Evolutionary conservation across 2,888 invertebrate genomes (phyloP).

Genomic region (Alitta virens): DNA sequence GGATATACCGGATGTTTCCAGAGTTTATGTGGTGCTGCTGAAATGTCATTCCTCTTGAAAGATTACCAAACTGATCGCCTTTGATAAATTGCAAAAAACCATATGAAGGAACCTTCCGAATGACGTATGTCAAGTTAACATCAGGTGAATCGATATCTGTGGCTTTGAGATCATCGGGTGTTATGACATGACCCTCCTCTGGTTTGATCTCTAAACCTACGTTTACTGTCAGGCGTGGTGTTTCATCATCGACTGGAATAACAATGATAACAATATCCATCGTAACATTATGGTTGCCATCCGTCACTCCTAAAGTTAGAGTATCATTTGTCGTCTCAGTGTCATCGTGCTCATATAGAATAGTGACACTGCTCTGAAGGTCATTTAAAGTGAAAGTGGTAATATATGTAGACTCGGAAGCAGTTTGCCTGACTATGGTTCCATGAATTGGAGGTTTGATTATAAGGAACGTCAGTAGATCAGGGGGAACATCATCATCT

Average conservation of each 20-base stretch:
- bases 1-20: slow-evolving; percentile 44
- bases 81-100: slow-evolving; percentile 49
- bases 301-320: slow-evolving; percentile 49
- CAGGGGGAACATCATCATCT: slow-evolving; percentile 51
- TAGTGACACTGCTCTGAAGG: slow-evolving; percentile 44
- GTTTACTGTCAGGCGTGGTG: slow-evolving; percentile 52
- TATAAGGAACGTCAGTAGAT: slow-evolving; percentile 46
- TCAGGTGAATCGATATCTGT: slow-evolving; percentile 53
- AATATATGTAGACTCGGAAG: slow-evolving; percentile 42
- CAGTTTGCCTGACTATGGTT: slow-evolving; percentile 46
- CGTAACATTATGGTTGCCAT: slow-evolving; percentile 49
- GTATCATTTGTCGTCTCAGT: slow-evolving; percentile 51
- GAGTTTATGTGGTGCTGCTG: slow-evolving; percentile 54
- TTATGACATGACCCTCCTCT: slow-evolving; percentile 48
- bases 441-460: slow-evolving; percentile 46
- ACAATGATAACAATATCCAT: slow-evolving; percentile 49
- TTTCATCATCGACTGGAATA: slow-evolving; percentile 56
- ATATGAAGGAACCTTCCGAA: slow-evolving; percentile 46
- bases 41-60: slow-evolving; percentile 51
- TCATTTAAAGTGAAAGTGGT: slow-evolving; percentile 48
- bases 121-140: slow-evolving; percentile 45
- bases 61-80: slow-evolving; percentile 36
- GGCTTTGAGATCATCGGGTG: slow-evolving; percentile 46
- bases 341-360: slow-evolving; percentile 56
- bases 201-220: slow-evolving; percentile 51